Conservation (phyloP, 1,140 invertebrate genomes). For the Galleria mellonella region DNA sequence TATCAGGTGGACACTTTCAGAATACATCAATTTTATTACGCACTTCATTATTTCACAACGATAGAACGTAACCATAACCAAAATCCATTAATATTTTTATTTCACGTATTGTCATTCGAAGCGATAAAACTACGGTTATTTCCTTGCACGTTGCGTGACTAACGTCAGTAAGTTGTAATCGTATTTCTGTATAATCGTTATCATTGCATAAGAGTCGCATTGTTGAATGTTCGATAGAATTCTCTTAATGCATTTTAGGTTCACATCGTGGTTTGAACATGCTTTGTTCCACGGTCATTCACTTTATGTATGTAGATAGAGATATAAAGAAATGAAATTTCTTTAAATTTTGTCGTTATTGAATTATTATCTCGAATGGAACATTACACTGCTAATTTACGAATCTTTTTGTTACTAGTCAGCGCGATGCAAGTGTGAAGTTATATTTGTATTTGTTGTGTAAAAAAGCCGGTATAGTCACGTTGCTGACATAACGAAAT, state of each 20-base stretch:
- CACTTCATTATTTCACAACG: not conserved
- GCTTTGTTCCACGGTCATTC: not conserved
- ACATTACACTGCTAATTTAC: not conserved
- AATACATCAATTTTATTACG: not conserved
- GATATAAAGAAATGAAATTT: not conserved
- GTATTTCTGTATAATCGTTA: conserved; percentile 18
- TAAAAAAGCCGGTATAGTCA: not conserved
- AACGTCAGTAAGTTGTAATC: conserved; percentile 12
- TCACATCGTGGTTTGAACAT: not conserved
- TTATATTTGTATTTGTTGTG: not conserved
- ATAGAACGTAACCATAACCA: too few species aligned
- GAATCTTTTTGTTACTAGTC: not conserved
- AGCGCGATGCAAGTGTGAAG: too few species aligned
- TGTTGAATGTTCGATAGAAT: conserved; percentile 8
- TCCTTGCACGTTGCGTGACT: conserved; percentile 16
- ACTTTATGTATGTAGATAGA: not conserved
- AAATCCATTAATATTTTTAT: not conserved
- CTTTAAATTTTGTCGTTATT: not conserved
- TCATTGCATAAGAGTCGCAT: conserved; percentile 28
- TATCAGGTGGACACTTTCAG: not conserved
- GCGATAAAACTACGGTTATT: conserved; percentile 16
- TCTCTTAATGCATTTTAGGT: not conserved
- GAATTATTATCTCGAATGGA: too few species aligned
- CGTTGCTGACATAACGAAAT: not conserved
- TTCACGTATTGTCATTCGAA: not conserved